Percentiles rank a stretch among this genome's conserved stretches.
These are phyloP conservation scores for Lordiphosa fenestrarum DNA, from an alignment of 2,888 invertebrate genomes.

Conservation along the genomic window DNA sequence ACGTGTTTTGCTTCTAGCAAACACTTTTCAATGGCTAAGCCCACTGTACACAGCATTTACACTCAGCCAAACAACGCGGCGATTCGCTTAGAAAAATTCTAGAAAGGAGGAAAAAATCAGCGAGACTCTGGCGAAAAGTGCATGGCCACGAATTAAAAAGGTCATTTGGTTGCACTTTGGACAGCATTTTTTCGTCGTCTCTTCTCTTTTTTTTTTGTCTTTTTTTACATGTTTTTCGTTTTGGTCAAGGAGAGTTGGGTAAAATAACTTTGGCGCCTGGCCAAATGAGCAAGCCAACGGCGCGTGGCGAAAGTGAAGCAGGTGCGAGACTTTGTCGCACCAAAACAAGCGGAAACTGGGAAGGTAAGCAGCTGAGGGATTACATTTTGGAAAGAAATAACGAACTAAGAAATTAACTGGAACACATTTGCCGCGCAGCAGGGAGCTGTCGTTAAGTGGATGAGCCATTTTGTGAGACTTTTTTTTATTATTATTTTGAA, in stretches of 20 bases:
- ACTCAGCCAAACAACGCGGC: conserved; percentile 39
- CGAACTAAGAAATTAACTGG: too few relatives aligned
- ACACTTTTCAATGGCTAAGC: neutral
- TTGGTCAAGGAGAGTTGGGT: conserved; percentile 8
- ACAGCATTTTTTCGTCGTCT: conserved; percentile 13
- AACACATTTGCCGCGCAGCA: too few relatives aligned
- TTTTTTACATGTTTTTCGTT: conserved; percentile 12
- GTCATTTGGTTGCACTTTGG: conserved; percentile 71
- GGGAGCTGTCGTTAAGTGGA: too few relatives aligned
- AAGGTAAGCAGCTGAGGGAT: neutral
- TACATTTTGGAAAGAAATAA: too few relatives aligned
- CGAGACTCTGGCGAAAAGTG: conserved; percentile 52
- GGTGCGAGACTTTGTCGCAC: too few relatives aligned
- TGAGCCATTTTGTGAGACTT: too few relatives aligned
- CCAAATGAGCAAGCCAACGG: conserved; percentile 67
- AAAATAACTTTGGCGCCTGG: conserved; percentile 55
- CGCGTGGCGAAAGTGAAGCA: conserved; percentile 55
- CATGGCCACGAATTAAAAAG: conserved; percentile 75
- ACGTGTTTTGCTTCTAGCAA: neutral
- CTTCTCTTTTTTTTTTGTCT: too few relatives aligned
- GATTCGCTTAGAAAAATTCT: conserved; percentile 71
- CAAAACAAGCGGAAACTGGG: neutral
- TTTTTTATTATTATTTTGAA: too few relatives aligned
- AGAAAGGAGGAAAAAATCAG: conserved; percentile 5
- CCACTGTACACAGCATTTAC: conserved; percentile 54